These are phyloP conservation scores for Miltochrista miniata DNA, from an alignment of 2,888 invertebrate species.

Conservation along the genomic window DNA sequence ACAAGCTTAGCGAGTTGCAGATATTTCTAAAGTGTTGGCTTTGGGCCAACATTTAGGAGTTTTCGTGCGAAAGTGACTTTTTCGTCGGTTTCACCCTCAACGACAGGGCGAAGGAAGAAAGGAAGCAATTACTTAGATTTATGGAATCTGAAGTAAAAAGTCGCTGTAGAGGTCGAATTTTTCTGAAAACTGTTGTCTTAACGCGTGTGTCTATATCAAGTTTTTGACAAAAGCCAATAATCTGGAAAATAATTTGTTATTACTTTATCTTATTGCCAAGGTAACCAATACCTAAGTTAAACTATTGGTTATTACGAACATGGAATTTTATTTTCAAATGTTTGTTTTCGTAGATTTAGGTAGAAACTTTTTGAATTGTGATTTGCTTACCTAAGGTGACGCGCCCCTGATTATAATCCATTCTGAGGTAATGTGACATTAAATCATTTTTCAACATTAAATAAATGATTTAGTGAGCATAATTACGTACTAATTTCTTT, in stretches of 20 bases:
- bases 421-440: too few species aligned
- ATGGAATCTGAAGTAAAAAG: slow-evolving; percentile 59
- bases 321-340: too few species aligned
- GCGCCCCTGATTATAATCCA: too few species aligned
- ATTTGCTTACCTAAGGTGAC: too few species aligned
- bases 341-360: too few species aligned
- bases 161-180: slow-evolving; percentile 37
- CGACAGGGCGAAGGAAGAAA: slow-evolving; percentile 52
- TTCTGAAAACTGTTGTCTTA: slow-evolving; percentile 26
- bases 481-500: too few species aligned
- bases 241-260: slow-evolving; percentile 3
- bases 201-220: slow-evolving; percentile 7
- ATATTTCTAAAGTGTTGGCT: slow-evolving; percentile 56
- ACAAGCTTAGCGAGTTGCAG: slow-evolving; percentile 51
- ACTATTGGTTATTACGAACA: too few species aligned
- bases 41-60: slow-evolving; percentile 57
- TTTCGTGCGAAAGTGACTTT: slow-evolving; percentile 66
- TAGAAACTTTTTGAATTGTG: too few species aligned
- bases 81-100: slow-evolving; percentile 58
- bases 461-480: too few species aligned
- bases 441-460: too few species aligned
- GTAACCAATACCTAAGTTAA: too few species aligned
- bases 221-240: slow-evolving; percentile 12
- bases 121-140: slow-evolving; percentile 79
- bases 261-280: too few species aligned